Base-by-base conservation (phyloP, 2,888 invertebrate genomes). In the Mayetiola destructor region DNA sequence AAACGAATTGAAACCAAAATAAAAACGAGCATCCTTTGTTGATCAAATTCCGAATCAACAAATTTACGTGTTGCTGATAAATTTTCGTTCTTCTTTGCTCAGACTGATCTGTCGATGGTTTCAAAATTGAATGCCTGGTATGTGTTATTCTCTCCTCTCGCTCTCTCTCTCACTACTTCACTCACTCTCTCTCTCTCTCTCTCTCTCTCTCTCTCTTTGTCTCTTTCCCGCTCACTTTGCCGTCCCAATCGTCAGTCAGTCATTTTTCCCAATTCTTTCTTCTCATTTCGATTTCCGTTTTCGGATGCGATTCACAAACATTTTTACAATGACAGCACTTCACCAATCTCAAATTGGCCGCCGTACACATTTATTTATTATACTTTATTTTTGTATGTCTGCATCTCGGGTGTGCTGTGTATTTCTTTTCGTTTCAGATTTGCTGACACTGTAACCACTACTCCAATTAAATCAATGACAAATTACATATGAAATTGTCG, bases 381-480 rank as follows among this genome's bases (percentile, higher is more conserved):
- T n/a, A n/a, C n/a, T n/a, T n/a, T n/a, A n/a, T n/a, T n/a, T n/a
- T n/a, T n/a, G n/a, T n/a, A n/a, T n/a, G n/a, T n/a, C n/a, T 27
- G 40, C 20, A 21, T 40, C 21, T 12, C 21, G 14, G 37, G n/a
- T n/a, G n/a, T 4, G n/a, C 37, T 37, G 37, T 37, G 37, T 10
- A 10, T 16, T 4, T 48, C 27, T 27, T 27, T 23, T 10, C 14
- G 8, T 10, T 16, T 6, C 16, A 12, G 40, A 40, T n/a, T n/a
- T n/a, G n/a, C 48, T 48, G 48, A 48, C 48, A 48, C 48, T 48
- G 48, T 48, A 27, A 37, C 20, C 37, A 52, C 27, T 48, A 36
- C 48, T 48, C 57, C 57, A 57, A 57, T 57, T 57, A 57, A 57
- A 52, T 36, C 48, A 57, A 57, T 57, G 57, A 57, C 57, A 57